Conservation (phyloP, 2,797 vertebrate genomes). For the Premnoplex brunnescens region DNA sequence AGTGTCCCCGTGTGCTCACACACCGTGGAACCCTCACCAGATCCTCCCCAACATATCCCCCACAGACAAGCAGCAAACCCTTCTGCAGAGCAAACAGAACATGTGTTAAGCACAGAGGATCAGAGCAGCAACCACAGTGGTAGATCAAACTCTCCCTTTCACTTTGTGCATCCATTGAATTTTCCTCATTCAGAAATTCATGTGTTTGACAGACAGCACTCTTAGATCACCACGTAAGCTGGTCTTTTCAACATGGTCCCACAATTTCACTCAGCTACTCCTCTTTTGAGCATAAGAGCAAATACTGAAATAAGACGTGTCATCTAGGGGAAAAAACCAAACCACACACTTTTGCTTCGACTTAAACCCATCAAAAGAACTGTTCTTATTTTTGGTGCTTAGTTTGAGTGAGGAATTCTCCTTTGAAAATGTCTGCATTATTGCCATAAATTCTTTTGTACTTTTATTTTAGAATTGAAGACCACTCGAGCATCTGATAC, state of each 20-base stretch:
- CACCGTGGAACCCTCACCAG: background rate
- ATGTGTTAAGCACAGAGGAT: background rate
- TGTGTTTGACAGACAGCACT: background rate
- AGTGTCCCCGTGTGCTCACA: background rate
- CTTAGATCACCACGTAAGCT: background rate
- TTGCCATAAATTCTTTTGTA: background rate
- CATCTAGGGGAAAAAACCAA: background rate
- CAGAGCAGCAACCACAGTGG: background rate
- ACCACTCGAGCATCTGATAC: background rate
- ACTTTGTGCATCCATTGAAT: background rate
- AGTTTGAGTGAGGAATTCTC: background rate
- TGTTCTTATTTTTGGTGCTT: background rate
- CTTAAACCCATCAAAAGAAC: background rate
- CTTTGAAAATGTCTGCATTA: background rate
- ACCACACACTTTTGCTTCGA: background rate
- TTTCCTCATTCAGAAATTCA: background rate
- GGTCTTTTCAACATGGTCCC: background rate
- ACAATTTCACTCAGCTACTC: background rate
- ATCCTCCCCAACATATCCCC: background rate
- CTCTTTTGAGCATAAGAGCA: background rate
- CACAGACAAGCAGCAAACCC: background rate
- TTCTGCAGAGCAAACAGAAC: background rate
- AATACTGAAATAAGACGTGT: background rate
- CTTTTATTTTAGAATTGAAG: background rate
- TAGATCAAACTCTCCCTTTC: background rate